Evolutionary conservation across 1,140 invertebrate species (phyloP).

Genomic region (Bombus superbus): DNA sequence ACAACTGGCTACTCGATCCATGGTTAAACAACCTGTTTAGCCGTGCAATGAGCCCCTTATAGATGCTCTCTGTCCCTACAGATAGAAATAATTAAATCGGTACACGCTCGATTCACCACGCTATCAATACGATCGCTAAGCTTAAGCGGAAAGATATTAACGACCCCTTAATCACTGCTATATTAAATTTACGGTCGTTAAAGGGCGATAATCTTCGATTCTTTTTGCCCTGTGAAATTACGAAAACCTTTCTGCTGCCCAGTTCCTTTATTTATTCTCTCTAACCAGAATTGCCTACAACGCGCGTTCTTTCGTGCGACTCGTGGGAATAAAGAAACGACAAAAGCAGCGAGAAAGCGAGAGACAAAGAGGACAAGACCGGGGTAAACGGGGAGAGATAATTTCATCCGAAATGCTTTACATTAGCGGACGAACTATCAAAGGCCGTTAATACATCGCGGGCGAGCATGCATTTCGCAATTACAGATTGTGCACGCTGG

Average conservation of each 20-base stretch:
- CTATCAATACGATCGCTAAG: not conserved
- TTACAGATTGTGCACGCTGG: conserved; percentile 61
- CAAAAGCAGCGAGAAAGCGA: not conserved
- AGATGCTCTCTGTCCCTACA: not conserved
- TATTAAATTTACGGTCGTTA: not conserved
- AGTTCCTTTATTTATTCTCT: not conserved
- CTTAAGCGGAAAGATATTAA: not conserved
- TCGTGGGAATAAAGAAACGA: conserved; percentile 18
- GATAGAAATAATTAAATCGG: conserved; percentile 46
- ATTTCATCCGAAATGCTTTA: conserved; percentile 64
- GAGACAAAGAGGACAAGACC: not conserved
- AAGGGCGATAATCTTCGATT: not conserved
- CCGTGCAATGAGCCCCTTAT: not conserved
- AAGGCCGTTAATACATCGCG: conserved; percentile 71
- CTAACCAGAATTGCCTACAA: not conserved
- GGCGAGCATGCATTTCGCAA: conserved; percentile 64
- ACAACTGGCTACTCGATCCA: conserved; percentile 23
- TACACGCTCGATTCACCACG: not conserved
- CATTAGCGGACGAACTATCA: conserved; percentile 69
- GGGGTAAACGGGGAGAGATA: conserved; percentile 47
- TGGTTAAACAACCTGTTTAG: conserved; percentile 10
- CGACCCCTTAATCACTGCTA: not conserved
- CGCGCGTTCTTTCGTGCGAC: not conserved
- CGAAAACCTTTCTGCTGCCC: not conserved
- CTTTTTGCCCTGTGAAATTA: not conserved